Evolutionary conservation across 1,140 invertebrate species (phyloP).

Genomic region (Drosophila teissieri): DNA sequence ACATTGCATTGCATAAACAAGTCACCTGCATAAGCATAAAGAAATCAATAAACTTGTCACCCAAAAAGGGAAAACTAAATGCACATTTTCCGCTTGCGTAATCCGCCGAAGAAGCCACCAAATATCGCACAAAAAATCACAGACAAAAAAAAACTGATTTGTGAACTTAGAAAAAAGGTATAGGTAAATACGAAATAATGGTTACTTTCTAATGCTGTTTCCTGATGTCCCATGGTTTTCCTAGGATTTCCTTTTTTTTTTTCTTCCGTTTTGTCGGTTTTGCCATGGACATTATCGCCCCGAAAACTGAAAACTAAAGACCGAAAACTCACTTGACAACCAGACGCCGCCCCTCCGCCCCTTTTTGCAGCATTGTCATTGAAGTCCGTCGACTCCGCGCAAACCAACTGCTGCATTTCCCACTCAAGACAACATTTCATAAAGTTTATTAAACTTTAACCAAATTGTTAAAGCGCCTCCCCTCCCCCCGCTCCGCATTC

Average conservation of each 20-base stretch:
- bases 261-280: not conserved
- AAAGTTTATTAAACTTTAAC: slow-evolving; percentile 83
- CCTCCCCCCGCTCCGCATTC: slow-evolving; percentile 42
- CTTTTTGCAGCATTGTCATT: slow-evolving; percentile 46
- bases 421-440: slow-evolving; percentile 80
- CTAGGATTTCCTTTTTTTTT: slow-evolving; percentile 54
- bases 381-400: slow-evolving; percentile 59
- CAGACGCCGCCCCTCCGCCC: not conserved
- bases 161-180: not conserved
- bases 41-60: slow-evolving; percentile 33
- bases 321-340: slow-evolving; percentile 49
- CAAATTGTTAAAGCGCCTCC: slow-evolving; percentile 76
- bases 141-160: slow-evolving; percentile 30
- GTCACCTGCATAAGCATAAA: slow-evolving; percentile 10
- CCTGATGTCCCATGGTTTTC: slow-evolving; percentile 52
- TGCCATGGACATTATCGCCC: slow-evolving; percentile 48
- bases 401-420: slow-evolving; percentile 73
- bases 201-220: slow-evolving; percentile 55
- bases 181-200: slow-evolving; percentile 26
- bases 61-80: slow-evolving; percentile 27
- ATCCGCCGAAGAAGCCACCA: slow-evolving; percentile 26
- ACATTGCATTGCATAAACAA: not conserved
- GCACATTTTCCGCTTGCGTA: slow-evolving; percentile 39
- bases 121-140: slow-evolving; percentile 18
- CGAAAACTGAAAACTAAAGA: slow-evolving; percentile 29